phyloP scores from a whole-genome alignment of 2,113 vertebrate species.

The Anolis carolinensis region DNA sequence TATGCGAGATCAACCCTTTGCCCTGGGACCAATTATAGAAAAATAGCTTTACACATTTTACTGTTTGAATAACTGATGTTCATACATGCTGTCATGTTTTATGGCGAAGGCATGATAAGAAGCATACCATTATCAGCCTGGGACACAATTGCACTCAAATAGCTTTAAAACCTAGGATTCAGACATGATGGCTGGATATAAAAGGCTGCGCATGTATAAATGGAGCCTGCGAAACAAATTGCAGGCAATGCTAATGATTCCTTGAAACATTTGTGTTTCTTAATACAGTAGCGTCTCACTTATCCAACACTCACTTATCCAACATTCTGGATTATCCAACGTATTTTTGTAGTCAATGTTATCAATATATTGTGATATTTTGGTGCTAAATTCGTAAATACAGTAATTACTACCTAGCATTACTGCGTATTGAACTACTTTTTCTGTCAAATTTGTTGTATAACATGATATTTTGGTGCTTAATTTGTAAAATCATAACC shows the following conservation, averaged over 20 bases:
- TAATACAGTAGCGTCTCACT: no score
- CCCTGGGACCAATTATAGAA: conserved; percentile 79
- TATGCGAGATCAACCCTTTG: conserved; percentile 72
- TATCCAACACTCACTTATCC: no score
- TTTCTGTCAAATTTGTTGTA: no score
- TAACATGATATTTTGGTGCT: no score
- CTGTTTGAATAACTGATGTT: conserved; percentile 71
- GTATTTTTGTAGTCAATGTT: no score
- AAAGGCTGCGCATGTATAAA: neutral
- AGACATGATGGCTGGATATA: neutral
- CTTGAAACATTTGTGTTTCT: neutral
- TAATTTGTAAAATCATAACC: no score
- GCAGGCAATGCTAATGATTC: neutral
- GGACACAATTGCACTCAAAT: conserved; percentile 22
- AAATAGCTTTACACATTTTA: conserved; percentile 71
- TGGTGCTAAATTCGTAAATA: no score
- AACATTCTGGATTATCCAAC: no score
- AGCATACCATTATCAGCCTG: conserved; percentile 56
- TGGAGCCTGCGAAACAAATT: neutral
- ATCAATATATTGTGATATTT: no score
- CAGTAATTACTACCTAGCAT: no score
- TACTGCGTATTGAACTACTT: no score
- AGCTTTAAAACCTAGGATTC: conserved; percentile 39
- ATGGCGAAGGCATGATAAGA: conserved; percentile 66
- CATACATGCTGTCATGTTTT: conserved; percentile 67